A percentile compares a stretch with the other conserved stretches of the same genome.
These are phyloP conservation scores for Microctonus hyperodae DNA, from an alignment of 2,888 invertebrate species.

Conservation along the genomic window DNA sequence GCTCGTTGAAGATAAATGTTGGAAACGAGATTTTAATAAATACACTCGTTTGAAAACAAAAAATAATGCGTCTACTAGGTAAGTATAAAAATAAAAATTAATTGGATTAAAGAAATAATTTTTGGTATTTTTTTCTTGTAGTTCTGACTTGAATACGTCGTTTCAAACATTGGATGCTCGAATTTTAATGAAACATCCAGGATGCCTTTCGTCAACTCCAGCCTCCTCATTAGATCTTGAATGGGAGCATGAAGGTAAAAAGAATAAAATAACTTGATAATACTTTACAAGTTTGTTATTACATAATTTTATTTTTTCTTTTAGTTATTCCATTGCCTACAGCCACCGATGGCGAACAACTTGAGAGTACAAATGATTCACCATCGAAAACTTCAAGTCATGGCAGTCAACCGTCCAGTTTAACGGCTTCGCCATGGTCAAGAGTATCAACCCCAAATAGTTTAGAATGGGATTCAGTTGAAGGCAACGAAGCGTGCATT, in stretches of 20 bases:
- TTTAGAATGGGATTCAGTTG: constrained; percentile 74
- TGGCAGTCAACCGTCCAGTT: constrained; percentile 55
- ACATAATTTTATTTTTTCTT: constrained; percentile 15
- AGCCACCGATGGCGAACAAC: constrained; percentile 38
- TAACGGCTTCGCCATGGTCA: constrained; percentile 65
- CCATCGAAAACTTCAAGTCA: constrained; percentile 48
- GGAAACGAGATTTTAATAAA: constrained; percentile 50
- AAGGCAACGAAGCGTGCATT: constrained; percentile 66
- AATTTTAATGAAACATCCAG: constrained; percentile 62
- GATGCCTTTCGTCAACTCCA: constrained; percentile 66
- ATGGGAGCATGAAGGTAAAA: constrained; percentile 72
- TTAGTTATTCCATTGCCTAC: constrained; percentile 48
- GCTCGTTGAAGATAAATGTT: constrained; percentile 52
- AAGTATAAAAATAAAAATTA: constrained; percentile 20
- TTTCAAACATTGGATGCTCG: constrained; percentile 70
- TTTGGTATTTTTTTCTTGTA: constrained; percentile 34
- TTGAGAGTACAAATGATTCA: constrained; percentile 44
- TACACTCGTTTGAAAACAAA: constrained; percentile 51
- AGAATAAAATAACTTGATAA: background rate
- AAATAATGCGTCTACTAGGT: constrained; percentile 52
- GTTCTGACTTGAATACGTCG: constrained; percentile 66
- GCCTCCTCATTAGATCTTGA: constrained; percentile 75
- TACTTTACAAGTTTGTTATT: background rate
- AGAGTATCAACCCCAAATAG: constrained; percentile 72
- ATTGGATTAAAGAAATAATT: background rate